Conservation (phyloP, 2,113 vertebrate genomes). For the Perognathus longimembris region DNA sequence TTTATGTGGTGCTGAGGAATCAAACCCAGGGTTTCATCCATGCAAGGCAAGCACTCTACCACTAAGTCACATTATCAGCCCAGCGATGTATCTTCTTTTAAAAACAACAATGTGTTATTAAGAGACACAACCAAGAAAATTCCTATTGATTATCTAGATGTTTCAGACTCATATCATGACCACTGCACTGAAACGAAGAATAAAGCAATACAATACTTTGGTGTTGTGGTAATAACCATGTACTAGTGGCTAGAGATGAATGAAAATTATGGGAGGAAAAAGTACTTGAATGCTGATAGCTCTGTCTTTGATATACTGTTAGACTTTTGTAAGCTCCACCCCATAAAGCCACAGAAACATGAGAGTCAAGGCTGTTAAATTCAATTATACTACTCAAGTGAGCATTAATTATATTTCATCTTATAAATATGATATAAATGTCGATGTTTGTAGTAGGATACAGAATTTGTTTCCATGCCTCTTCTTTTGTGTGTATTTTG, state of each 20-base stretch:
- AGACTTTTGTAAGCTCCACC: background rate
- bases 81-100: conserved; percentile 12
- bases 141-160: background rate
- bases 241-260: background rate
- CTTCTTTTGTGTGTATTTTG: background rate
- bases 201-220: background rate
- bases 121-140: background rate
- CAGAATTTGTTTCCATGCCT: background rate
- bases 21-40: too few relatives aligned
- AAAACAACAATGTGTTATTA: background rate
- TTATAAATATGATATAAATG: background rate
- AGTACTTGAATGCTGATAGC: background rate
- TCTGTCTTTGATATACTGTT: background rate
- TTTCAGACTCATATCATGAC: background rate
- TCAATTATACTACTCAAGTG: background rate
- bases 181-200: background rate
- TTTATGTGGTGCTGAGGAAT: too few relatives aligned
- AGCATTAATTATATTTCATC: conserved; percentile 5
- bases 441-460: background rate
- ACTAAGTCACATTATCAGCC: too few relatives aligned
- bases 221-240: background rate
- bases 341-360: conserved; percentile 1
- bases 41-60: too few relatives aligned
- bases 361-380: background rate
- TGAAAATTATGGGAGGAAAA: background rate